Base-by-base conservation (phyloP, 2,888 invertebrate species). In the Spodoptera exigua region DNA sequence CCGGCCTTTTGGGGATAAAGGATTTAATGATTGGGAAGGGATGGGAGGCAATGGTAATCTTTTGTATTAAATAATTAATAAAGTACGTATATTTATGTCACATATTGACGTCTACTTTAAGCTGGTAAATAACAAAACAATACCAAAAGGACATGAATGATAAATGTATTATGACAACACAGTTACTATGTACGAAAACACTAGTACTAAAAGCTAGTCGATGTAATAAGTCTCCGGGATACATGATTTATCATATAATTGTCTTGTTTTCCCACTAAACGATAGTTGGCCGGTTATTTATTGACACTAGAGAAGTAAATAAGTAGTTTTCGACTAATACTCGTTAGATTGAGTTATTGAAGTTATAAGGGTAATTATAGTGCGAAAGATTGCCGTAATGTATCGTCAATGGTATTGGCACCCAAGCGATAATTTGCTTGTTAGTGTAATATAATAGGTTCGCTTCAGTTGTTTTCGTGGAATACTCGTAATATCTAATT, bases 321-420 rank as follows among this genome's bases (percentile, higher is more conserved):
- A 51, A 51, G 16, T 67, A 40, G 53, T 46, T 46, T 41, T 48
- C n/a, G 51, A 40, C 3, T 3, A 21, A 9, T 55, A 52, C 55
- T 55, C 44, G 59, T 10, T 12, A 35, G 18, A 59, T 53, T 47
- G 46, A 73, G 44, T 70, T 73, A 67, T 54, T 39, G 44, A 55
- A 61, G 58, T 59, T 63, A 14, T 21, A 54, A 43, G 43, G 2
- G 53, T 73, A 65, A 76, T 74, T 61, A 74, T 45, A 54, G 37
- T 17, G 35, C 14, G 13, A 36, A 59, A 39, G 17, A 44, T 35
- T 40, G 44, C 21, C 10, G 27, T 49, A 49, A 70, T 70, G 47
- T 56, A 63, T 48, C 16, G 70, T 5, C 45, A 17, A 21, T 32
- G 70, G 46, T 41, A 13, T 41, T 32, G 34, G 21, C 40, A 35